Percentiles rank a stretch among this genome's conserved stretches.
These are phyloP conservation scores for Pyrocephalus nanus DNA, from an alignment of 2,797 vertebrate species.

Conservation along the genomic window DNA sequence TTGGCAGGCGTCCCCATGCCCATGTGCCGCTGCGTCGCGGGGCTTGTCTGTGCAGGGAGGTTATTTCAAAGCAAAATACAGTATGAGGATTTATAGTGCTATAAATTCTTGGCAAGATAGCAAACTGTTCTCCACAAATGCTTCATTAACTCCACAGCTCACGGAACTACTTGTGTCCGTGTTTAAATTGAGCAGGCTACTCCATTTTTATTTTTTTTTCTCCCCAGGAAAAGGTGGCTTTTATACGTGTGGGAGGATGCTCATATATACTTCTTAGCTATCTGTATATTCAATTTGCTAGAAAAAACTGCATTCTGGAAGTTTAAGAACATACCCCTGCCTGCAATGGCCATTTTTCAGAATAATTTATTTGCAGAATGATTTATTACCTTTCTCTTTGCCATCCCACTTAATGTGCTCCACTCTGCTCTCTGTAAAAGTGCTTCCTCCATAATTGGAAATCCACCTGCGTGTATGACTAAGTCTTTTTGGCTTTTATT, in stretches of 20 bases:
- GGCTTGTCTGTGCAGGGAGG: neutral
- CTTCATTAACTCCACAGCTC: slow-evolving; percentile 16
- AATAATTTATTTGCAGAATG: slow-evolving; percentile 17
- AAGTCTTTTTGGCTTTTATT: slow-evolving; percentile 31
- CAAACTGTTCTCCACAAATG: slow-evolving; percentile 8
- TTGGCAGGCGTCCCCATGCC: neutral
- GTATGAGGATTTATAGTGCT: slow-evolving; percentile 6
- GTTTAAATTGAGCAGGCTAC: neutral
- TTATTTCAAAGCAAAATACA: slow-evolving; percentile 12
- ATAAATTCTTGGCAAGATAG: slow-evolving; percentile 4
- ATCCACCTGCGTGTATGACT: neutral
- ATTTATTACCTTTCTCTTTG: slow-evolving; percentile 29
- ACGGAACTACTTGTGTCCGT: neutral
- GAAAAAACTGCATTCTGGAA: neutral
- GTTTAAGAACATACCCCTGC: neutral
- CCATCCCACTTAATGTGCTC: neutral
- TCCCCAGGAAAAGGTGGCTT: neutral
- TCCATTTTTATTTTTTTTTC: neutral
- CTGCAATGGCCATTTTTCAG: neutral
- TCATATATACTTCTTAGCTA: neutral
- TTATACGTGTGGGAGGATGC: neutral
- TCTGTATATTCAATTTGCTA: neutral
- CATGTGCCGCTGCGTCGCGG: neutral
- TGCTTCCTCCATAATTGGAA: slow-evolving; percentile 25
- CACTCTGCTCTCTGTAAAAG: slow-evolving; percentile 8